Percentiles rank a stretch among this genome's conserved stretches.
These are phyloP conservation scores for Eucera pruinosa DNA, from an alignment of 2,888 invertebrate genomes.

Conservation along the genomic window DNA sequence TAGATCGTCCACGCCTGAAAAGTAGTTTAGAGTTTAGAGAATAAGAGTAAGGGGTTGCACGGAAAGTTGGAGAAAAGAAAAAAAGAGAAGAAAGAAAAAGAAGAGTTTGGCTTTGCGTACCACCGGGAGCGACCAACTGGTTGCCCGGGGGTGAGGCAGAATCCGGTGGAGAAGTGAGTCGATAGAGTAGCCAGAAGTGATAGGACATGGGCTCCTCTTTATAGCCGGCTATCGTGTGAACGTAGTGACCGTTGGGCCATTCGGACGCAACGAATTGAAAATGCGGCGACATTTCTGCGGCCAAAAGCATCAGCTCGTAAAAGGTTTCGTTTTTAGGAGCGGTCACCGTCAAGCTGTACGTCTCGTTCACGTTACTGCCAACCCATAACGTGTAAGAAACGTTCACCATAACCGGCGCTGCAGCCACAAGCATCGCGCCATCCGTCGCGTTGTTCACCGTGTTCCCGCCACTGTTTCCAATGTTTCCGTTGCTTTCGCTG, in stretches of 20 bases:
- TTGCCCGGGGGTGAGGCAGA: constrained; percentile 93
- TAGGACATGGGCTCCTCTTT: constrained; percentile 93
- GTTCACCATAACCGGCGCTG: constrained; percentile 84
- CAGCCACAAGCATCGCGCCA: constrained; percentile 29
- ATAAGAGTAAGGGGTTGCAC: no score
- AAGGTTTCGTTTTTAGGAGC: constrained; percentile 90
- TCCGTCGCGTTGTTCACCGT: constrained; percentile 43
- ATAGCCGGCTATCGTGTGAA: constrained; percentile 93
- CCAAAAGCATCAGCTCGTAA: constrained; percentile 92
- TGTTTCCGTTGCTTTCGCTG: neutral
- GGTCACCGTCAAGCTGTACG: constrained; percentile 90
- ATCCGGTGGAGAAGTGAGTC: constrained; percentile 92
- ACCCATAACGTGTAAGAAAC: constrained; percentile 95
- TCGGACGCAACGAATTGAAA: constrained; percentile 92
- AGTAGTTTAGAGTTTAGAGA: no score
- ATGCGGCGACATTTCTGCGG: constrained; percentile 91
- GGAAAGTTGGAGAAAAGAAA: no score
- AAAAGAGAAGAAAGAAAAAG: neutral
- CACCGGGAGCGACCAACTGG: constrained; percentile 94
- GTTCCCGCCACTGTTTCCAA: neutral
- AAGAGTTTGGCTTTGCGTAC: constrained; percentile 85
- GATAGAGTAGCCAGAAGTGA: constrained; percentile 95
- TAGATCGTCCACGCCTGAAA: constrained; percentile 93
- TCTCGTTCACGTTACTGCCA: constrained; percentile 93
- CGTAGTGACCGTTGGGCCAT: constrained; percentile 97